Evolutionary conservation across 2,797 vertebrate species (phyloP).

Genomic region (Pristis pectinata): DNA sequence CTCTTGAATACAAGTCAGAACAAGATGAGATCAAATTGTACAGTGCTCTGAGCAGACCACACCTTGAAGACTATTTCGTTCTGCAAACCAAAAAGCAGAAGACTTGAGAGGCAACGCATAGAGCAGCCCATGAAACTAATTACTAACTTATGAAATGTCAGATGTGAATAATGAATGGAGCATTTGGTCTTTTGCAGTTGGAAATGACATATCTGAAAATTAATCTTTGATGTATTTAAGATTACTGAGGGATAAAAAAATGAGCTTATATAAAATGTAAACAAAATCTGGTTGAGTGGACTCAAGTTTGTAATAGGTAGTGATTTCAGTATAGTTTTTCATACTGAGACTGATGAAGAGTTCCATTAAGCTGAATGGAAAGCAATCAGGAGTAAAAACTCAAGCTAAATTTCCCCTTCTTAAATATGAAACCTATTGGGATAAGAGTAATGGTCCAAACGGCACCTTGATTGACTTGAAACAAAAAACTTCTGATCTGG

Average conservation of each 20-base stretch:
- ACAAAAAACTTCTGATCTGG: not conserved
- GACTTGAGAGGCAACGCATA: too few relatives aligned
- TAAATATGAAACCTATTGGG: not conserved
- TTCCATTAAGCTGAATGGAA: not conserved
- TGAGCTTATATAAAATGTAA: not conserved
- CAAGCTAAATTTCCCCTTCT: not conserved
- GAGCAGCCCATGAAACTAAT: too few relatives aligned
- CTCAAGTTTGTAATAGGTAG: not conserved
- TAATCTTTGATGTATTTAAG: not conserved
- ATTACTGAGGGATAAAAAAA: not conserved
- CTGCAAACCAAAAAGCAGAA: too few relatives aligned
- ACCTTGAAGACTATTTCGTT: too few relatives aligned
- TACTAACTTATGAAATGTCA: too few relatives aligned
- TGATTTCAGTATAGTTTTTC: not conserved
- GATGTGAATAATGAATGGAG: too few relatives aligned
- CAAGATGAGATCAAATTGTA: too few relatives aligned
- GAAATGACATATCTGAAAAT: not conserved
- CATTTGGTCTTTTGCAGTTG: too few relatives aligned
- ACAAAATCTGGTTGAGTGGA: not conserved
- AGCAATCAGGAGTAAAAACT: too few relatives aligned
- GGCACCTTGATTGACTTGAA: not conserved
- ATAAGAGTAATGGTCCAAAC: not conserved
- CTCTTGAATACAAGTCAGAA: too few relatives aligned
- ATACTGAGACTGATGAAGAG: not conserved
- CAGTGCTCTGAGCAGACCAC: too few relatives aligned